These are phyloP conservation scores for Hylaeus volcanicus DNA, from an alignment of 1,140 invertebrate genomes.

Conservation along the genomic window DNA sequence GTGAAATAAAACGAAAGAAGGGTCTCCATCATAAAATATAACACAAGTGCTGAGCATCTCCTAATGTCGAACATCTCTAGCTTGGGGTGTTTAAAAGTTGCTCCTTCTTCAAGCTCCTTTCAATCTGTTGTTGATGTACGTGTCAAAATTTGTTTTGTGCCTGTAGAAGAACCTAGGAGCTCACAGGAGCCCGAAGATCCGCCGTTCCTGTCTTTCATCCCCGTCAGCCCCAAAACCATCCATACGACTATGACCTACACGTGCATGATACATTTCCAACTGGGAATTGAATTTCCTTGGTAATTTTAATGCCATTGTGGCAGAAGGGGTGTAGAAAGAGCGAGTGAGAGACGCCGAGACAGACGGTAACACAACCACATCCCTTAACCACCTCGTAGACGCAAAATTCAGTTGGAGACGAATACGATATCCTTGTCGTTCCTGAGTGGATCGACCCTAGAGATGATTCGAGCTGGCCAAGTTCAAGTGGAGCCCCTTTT, in stretches of 20 bases:
- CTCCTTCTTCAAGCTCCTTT: too few species aligned
- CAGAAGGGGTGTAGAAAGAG: conserved; percentile 22
- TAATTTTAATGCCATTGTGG: conserved; percentile 79
- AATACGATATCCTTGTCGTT: neutral
- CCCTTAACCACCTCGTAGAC: conserved; percentile 49
- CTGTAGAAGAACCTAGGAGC: neutral
- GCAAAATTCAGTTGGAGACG: conserved; percentile 55
- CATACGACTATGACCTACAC: conserved; percentile 55
- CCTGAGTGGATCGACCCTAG: too few species aligned
- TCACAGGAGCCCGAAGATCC: conserved; percentile 5
- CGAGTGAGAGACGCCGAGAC: too few species aligned
- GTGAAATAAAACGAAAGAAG: too few species aligned
- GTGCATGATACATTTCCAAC: conserved; percentile 73
- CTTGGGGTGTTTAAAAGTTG: too few species aligned
- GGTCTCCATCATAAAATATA: too few species aligned
- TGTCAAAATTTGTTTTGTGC: too few species aligned
- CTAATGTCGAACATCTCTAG: too few species aligned
- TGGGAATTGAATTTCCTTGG: conserved; percentile 77
- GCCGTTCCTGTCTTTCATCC: conserved; percentile 33
- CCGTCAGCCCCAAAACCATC: conserved; percentile 26
- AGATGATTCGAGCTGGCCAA: too few species aligned
- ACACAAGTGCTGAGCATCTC: too few species aligned
- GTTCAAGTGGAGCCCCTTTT: too few species aligned
- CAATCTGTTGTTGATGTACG: too few species aligned
- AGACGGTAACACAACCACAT: conserved; percentile 66